Conservation (phyloP, 35 echinoderm and acorn worm genomes). For the Hemicentrotus pulcherrimus region DNA sequence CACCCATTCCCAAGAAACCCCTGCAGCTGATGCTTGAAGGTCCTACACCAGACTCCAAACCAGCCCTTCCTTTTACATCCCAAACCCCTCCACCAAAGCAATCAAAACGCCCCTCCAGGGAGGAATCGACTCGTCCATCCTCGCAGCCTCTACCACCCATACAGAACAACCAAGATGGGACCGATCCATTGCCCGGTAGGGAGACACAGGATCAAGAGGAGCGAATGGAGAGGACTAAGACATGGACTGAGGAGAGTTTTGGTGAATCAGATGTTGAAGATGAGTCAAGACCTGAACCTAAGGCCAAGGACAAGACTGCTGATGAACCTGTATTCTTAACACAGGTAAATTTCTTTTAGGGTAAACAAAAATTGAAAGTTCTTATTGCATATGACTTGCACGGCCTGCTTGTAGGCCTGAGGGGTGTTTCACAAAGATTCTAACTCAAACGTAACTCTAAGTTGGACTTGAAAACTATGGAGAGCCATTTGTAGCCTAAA, state of each 20-base stretch:
- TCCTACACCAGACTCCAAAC: constrained; percentile 30
- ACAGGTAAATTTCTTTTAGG: constrained; percentile 66
- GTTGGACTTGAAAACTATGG: too few relatives aligned
- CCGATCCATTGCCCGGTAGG: constrained; percentile 34
- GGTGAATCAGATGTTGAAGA: constrained; percentile 35
- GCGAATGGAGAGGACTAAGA: constrained; percentile 60
- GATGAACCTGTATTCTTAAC: constrained; percentile 95
- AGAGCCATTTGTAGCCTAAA: too few relatives aligned
- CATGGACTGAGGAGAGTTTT: constrained; percentile 67
- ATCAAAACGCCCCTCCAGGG: background rate
- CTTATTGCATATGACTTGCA: too few relatives aligned
- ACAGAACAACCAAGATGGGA: constrained; percentile 42
- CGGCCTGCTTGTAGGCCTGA: too few relatives aligned
- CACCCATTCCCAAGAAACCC: constrained; percentile 81
- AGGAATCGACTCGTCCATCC: constrained; percentile 30
- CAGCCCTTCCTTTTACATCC: constrained; percentile 53
- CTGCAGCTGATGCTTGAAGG: constrained; percentile 75
- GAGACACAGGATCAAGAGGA: constrained; percentile 42
- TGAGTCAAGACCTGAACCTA: background rate
- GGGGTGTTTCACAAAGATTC: too few relatives aligned
- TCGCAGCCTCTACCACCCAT: constrained; percentile 75
- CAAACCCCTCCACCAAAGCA: constrained; percentile 41
- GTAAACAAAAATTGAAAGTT: background rate
- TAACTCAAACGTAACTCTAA: too few relatives aligned
- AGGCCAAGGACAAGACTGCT: background rate